Evolutionary conservation across 2,113 vertebrate genomes (phyloP).

Genomic region (Lepisosteus osseus): DNA sequence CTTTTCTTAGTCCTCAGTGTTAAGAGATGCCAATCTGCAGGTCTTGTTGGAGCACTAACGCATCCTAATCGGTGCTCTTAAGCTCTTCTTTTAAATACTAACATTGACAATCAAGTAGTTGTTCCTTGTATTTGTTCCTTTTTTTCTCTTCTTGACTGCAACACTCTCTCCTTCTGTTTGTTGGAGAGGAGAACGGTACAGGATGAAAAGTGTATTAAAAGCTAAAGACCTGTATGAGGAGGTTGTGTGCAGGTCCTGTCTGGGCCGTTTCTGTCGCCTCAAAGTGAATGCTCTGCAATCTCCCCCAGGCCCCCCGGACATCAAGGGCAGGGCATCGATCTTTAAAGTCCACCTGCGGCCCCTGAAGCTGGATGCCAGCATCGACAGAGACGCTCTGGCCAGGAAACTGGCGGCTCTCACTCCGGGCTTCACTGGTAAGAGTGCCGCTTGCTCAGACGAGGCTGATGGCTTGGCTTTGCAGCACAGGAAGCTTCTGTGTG

Average conservation of each 20-base stretch:
- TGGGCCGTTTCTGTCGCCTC: too few species aligned
- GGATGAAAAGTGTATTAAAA: too few species aligned
- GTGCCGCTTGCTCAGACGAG: not conserved
- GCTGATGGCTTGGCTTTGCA: too few species aligned
- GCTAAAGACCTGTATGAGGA: too few species aligned
- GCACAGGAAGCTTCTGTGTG: too few species aligned
- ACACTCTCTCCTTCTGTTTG: not conserved
- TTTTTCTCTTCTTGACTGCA: not conserved
- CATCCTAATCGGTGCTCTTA: too few species aligned
- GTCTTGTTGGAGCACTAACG: too few species aligned
- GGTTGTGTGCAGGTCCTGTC: too few species aligned
- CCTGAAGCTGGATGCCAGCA: slow-evolving; percentile 59
- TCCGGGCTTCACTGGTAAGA: slow-evolving; percentile 72
- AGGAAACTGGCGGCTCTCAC: slow-evolving; percentile 63
- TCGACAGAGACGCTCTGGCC: slow-evolving; percentile 53
- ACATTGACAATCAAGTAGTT: not conserved
- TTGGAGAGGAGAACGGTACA: too few species aligned
- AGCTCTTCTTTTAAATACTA: too few species aligned
- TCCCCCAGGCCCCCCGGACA: slow-evolving; percentile 67
- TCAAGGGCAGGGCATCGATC: slow-evolving; percentile 73
- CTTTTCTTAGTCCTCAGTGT: too few species aligned
- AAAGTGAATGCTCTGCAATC: not conserved
- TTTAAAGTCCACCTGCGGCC: slow-evolving; percentile 72
- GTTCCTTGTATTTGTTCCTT: not conserved
- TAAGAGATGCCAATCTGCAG: too few species aligned